Conservation (phyloP, 2,888 invertebrate genomes). For the Achlya flavicornis region DNA sequence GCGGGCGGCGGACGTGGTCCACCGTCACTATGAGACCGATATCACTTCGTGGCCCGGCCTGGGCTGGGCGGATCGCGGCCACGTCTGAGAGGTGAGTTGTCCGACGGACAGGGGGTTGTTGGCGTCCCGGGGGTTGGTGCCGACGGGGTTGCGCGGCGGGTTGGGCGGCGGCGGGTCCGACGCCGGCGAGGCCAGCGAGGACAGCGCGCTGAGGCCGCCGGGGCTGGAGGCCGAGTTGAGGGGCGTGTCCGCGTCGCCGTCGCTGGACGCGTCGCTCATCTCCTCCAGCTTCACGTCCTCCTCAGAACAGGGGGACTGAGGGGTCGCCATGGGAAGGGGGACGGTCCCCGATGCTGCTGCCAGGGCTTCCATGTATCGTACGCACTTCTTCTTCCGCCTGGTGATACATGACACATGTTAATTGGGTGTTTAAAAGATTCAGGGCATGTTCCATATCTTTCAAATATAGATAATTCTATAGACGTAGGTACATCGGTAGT, state of each 20-base stretch:
- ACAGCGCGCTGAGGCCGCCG: slow-evolving; percentile 77
- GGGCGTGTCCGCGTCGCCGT: slow-evolving; percentile 79
- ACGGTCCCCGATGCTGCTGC: slow-evolving; percentile 87
- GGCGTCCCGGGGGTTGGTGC: slow-evolving; percentile 95
- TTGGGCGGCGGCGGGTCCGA: slow-evolving; percentile 84
- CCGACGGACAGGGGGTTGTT: slow-evolving; percentile 96
- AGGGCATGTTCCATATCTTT: slow-evolving; percentile 34
- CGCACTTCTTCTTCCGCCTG: slow-evolving; percentile 99
- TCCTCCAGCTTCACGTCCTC: slow-evolving; percentile 88
- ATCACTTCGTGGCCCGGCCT: slow-evolving; percentile 76
- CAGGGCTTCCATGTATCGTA: slow-evolving; percentile 96
- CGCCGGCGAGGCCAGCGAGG: slow-evolving; percentile 89
- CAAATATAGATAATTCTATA: no score
- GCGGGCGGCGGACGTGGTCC: slow-evolving; percentile 18
- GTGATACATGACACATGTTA: slow-evolving; percentile 45
- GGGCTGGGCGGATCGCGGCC: slow-evolving; percentile 71
- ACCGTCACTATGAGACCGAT: slow-evolving; percentile 75
- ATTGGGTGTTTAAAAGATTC: slow-evolving; percentile 15
- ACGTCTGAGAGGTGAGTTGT: slow-evolving; percentile 90
- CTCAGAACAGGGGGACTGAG: slow-evolving; percentile 92
- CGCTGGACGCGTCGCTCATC: slow-evolving; percentile 86
- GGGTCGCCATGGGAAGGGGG: slow-evolving; percentile 89
- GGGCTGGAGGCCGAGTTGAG: slow-evolving; percentile 78
- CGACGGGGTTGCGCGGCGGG: slow-evolving; percentile 89
- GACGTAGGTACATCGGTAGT: no score